Evolutionary conservation across 2,797 vertebrate species (phyloP).

Genomic region (Setipinna tenuifilis): DNA sequence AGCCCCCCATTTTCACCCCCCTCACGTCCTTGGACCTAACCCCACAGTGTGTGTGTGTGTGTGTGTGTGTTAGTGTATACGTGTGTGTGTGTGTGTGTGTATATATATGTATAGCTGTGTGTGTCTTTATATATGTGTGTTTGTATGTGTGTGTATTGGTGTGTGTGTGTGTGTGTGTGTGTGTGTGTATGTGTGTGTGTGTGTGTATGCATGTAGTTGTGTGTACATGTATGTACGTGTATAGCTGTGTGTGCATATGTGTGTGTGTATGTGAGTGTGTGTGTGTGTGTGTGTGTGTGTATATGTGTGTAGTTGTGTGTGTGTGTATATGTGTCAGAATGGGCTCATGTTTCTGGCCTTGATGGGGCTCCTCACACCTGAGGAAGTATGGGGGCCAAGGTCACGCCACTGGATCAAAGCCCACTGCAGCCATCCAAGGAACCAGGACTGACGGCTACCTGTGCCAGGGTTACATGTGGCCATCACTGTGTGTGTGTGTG

Average conservation of each 20-base stretch:
- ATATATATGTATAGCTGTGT: no score
- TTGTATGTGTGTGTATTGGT: not conserved
- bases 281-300: no score
- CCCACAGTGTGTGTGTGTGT: conserved; percentile 13
- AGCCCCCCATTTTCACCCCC: not conserved
- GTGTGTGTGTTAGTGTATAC: not conserved
- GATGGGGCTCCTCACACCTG: no score
- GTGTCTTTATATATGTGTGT: not conserved
- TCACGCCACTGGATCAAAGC: conserved; percentile 36
- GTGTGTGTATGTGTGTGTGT: not conserved
- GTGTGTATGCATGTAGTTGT: not conserved
- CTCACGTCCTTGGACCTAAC: conserved; percentile 5
- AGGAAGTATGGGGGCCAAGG: not conserved
- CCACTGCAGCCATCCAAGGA: not conserved
- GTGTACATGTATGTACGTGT: not conserved
- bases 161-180: not conserved
- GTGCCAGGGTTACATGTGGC: no score
- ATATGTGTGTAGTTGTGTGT: no score
- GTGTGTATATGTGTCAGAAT: not conserved
- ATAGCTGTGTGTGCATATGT: not conserved
- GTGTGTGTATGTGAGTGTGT: not conserved
- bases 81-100: not conserved
- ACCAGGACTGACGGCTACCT: not conserved
- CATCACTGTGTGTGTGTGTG: not conserved
- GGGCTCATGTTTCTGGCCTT: conserved; percentile 6